A percentile compares a stretch with the other conserved stretches of the same genome.
phyloP scores from a whole-genome alignment of 2,888 invertebrate genomes.

The Cryptus viduatorius region DNA sequence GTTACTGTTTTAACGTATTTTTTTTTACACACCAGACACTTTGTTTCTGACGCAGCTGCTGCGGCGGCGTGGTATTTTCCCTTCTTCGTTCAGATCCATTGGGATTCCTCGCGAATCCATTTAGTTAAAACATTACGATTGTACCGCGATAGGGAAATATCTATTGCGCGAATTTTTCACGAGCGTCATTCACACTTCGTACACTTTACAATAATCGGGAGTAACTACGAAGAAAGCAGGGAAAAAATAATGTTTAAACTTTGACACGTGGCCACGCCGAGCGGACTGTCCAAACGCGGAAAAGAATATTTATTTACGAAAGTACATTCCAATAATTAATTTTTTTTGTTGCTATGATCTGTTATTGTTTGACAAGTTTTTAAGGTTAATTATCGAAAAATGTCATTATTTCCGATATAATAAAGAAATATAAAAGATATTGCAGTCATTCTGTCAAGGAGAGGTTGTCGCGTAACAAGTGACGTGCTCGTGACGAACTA shows the following conservation, averaged over 20 bases:
- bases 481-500: constrained; percentile 67
- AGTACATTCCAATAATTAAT: neutral
- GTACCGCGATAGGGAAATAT: no score
- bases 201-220: no score
- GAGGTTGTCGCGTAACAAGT: constrained; percentile 37
- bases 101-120: neutral
- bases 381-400: neutral
- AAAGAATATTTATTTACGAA: no score
- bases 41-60: constrained; percentile 9
- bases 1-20: neutral
- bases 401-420: neutral
- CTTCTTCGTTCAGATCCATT: neutral
- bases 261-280: neutral
- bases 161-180: no score
- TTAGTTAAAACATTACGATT: no score
- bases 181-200: no score
- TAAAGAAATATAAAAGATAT: neutral
- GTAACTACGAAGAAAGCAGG: neutral
- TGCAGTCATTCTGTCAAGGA: neutral
- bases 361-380: neutral
- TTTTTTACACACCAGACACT: constrained; percentile 3
- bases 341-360: neutral
- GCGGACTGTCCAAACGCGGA: neutral
- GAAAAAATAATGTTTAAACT: neutral
- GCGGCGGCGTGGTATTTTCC: neutral